Conservation (phyloP, 2,797 vertebrate species). For the Oryzias dopingdopingensis region DNA sequence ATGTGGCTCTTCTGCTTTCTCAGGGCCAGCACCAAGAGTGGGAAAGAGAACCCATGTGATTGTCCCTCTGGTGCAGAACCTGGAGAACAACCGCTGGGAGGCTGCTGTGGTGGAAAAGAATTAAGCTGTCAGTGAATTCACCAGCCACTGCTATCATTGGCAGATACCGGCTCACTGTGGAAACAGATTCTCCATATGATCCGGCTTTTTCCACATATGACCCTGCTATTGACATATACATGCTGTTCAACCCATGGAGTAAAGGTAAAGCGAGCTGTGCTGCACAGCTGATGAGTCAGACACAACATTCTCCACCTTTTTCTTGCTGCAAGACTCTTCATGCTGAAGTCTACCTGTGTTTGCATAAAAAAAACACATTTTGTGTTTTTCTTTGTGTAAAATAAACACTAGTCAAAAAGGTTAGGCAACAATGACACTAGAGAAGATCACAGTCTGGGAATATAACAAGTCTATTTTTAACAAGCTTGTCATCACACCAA, state of each 20-base stretch:
- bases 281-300: too few relatives aligned
- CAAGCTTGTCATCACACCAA: constrained; percentile 1
- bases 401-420: too few relatives aligned
- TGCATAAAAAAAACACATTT: too few relatives aligned
- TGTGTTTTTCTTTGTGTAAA: too few relatives aligned
- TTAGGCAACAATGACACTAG: too few relatives aligned
- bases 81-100: constrained; percentile 76
- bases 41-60: constrained; percentile 81
- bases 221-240: constrained; percentile 75
- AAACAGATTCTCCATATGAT: constrained; percentile 64
- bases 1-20: neutral
- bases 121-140: constrained; percentile 78
- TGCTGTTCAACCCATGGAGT: constrained; percentile 92
- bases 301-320: too few relatives aligned
- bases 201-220: constrained; percentile 61
- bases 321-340: too few relatives aligned
- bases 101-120: constrained; percentile 69
- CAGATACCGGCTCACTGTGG: constrained; percentile 79
- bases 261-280: constrained; percentile 67
- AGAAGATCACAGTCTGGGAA: too few relatives aligned
- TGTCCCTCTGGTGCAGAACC: constrained; percentile 70
- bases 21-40: constrained; percentile 72
- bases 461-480: neutral
- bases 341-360: too few relatives aligned
- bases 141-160: constrained; percentile 77